These are phyloP conservation scores for Sebastes taczanowskii DNA, from an alignment of 2,797 vertebrate genomes.

Conservation along the genomic window DNA sequence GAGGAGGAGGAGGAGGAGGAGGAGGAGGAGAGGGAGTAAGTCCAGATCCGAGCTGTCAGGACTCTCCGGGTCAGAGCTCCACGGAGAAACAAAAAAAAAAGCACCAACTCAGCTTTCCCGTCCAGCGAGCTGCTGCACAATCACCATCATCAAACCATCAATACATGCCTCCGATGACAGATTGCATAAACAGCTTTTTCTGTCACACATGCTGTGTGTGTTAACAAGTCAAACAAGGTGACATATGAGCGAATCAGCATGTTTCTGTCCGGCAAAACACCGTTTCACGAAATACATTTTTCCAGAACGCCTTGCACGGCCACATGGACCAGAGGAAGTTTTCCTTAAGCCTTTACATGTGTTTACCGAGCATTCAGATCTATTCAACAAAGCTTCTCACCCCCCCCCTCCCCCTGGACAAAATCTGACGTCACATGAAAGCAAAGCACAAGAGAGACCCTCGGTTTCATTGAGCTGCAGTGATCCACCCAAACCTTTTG, in stretches of 20 bases:
- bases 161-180: slow-evolving; percentile 33
- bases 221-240: slow-evolving; percentile 12
- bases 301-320: background rate
- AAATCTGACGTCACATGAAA: slow-evolving; percentile 40
- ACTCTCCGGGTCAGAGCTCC: slow-evolving; percentile 38
- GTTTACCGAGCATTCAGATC: slow-evolving; percentile 47
- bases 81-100: slow-evolving; percentile 4
- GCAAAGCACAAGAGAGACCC: slow-evolving; percentile 4
- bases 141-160: slow-evolving; percentile 42
- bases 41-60: slow-evolving; percentile 45
- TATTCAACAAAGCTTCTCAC: slow-evolving; percentile 37
- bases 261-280: background rate
- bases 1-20: background rate
- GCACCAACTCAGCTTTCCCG: slow-evolving; percentile 35
- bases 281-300: slow-evolving; percentile 12
- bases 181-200: slow-evolving; percentile 34
- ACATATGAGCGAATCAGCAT: background rate
- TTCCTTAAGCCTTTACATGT: slow-evolving; percentile 36
- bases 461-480: slow-evolving; percentile 25
- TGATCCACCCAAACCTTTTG: slow-evolving; percentile 51
- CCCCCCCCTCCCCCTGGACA: background rate
- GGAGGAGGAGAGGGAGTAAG: background rate
- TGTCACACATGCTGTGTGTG: slow-evolving; percentile 17
- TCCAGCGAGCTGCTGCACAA: slow-evolving; percentile 36
- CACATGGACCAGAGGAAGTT: slow-evolving; percentile 13